These are phyloP conservation scores for Podocnemis expansa DNA, from an alignment of 2,113 vertebrate species.

Conservation along the genomic window DNA sequence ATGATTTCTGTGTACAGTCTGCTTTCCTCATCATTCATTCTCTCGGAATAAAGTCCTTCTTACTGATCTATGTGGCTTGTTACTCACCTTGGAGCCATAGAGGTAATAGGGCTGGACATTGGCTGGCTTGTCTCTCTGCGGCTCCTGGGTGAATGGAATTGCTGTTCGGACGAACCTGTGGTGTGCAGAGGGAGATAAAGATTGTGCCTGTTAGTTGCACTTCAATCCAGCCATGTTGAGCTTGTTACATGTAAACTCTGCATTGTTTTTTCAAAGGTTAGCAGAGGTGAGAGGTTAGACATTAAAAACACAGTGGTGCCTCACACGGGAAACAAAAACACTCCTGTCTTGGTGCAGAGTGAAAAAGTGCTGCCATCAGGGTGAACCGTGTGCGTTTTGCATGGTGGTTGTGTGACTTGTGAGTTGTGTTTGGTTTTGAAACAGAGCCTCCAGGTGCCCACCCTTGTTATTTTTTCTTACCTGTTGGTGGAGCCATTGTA, in stretches of 20 bases:
- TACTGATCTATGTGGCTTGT: constrained; percentile 5
- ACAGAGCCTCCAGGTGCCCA: neutral
- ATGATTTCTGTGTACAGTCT: neutral
- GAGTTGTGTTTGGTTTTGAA: neutral
- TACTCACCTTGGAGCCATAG: constrained; percentile 96
- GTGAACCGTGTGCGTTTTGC: accelerated
- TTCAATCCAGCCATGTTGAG: neutral
- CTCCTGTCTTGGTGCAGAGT: accelerated
- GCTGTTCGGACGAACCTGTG: constrained; percentile 96
- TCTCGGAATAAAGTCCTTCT: constrained; percentile 9
- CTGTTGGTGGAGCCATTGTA: constrained; percentile 99
- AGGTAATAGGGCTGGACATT: constrained; percentile 99
- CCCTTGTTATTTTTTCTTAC: constrained; percentile 67
- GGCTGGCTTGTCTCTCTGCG: constrained; percentile 97
- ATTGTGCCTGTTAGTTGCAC: neutral
- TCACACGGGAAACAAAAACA: neutral
- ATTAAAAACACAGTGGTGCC: neutral
- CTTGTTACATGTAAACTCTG: neutral
- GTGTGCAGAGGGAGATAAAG: accelerated
- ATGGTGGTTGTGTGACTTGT: neutral
- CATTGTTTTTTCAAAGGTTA: neutral
- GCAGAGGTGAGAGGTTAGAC: neutral
- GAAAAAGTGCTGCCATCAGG: neutral
- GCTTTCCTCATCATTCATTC: neutral
- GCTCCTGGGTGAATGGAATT: constrained; percentile 98